phyloP scores from a whole-genome alignment of 1,140 invertebrate genomes.

The Steinernema khuongi region DNA sequence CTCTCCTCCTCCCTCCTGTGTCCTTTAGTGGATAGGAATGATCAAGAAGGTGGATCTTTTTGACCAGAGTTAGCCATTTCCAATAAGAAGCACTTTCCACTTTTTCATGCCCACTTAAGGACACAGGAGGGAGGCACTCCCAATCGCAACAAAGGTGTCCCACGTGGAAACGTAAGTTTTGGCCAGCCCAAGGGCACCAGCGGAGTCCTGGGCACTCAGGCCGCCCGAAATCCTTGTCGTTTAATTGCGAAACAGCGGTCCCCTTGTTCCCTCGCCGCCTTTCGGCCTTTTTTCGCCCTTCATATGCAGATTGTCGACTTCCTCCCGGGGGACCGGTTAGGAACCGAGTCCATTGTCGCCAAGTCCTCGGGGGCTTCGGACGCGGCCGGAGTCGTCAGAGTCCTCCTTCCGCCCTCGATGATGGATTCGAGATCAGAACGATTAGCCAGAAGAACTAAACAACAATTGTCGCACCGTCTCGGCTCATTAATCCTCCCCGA shows the following conservation, averaged over 20 bases:
- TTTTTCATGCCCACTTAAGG: no score
- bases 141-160: no score
- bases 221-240: no score
- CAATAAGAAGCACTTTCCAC: no score
- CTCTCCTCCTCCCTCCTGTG: no score
- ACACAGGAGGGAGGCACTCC: no score
- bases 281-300: not conserved
- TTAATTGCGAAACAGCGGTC: not conserved
- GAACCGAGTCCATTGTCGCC: not conserved
- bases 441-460: not conserved
- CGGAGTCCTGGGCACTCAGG: no score
- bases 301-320: not conserved
- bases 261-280: not conserved
- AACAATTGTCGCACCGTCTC: not conserved
- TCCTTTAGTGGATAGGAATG: no score
- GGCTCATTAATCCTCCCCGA: not conserved
- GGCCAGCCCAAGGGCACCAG: no score
- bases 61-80: no score
- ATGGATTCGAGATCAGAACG: not conserved
- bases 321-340: not conserved
- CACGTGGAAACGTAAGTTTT: no score
- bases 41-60: no score
- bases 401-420: not conserved
- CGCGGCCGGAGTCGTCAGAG: not conserved
- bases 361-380: not conserved